Base-by-base conservation (phyloP, 2,113 vertebrate species). In the Rhineura floridana region DNA sequence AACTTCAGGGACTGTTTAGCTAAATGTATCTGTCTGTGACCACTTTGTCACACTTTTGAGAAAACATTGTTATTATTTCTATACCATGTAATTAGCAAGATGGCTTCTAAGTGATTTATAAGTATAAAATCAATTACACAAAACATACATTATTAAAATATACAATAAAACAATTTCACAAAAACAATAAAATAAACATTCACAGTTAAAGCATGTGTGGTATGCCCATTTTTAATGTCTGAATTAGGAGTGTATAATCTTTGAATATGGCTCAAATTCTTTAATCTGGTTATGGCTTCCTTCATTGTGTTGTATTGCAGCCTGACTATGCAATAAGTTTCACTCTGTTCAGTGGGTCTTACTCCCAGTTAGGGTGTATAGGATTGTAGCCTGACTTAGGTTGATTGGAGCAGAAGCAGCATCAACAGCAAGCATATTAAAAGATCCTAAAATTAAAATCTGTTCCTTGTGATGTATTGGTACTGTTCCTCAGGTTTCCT, bases 401-500 rank as follows among this genome's bases (percentile, higher is more conserved):
- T 23, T 76, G 42, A 30, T 9, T 67, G 65, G 65, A 67, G 30
- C 28, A 33, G 15, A 19, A 59, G 21, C 55, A 59, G 55, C 48
- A n/a, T n/a, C n/a, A n/a, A n/a, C 23, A 65, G 62, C 25, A 9
- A 69, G 12, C 9, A 30, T 3, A 93, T 48, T 80, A 33, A 93
- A 92, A 8, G 83, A 44, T 88, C 28, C 70, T 83, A 8, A 12
- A 92, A 93, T 30, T 84, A 59, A 59, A 59, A 19, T 59, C 17
- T 59, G 6, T 59, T 59, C 55, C 55, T 21, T 59, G 17, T 59
- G 55, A 59, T 59, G 55, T 59, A 19, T 21, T 94, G 89, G 86
- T 93, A 21, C 48, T 90, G 87, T 91, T 92, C 92, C 92, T 67
- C 48, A 90, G 91, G 86, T 93, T 88, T 87, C 59, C 88, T 80